These are phyloP conservation scores for Hippoglossus stenolepis DNA, from an alignment of 2,113 vertebrate genomes.

Conservation along the genomic window DNA sequence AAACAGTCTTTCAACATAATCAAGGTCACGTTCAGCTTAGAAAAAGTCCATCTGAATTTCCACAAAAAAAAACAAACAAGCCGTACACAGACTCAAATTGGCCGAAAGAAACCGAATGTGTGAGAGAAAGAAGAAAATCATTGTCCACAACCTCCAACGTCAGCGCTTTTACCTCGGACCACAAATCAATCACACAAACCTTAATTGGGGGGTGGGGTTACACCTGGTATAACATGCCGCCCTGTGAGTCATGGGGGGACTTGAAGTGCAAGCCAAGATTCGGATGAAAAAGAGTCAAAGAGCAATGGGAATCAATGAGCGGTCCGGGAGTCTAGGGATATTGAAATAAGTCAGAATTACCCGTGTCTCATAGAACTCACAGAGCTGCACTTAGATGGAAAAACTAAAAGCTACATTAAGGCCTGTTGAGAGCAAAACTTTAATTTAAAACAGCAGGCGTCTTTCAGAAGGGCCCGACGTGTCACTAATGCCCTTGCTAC, in stretches of 20 bases:
- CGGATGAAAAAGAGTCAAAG: slow-evolving; percentile 33
- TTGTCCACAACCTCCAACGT: not conserved
- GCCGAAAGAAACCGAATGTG: not conserved
- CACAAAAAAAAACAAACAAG: not conserved
- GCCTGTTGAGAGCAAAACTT: not conserved
- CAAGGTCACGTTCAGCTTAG: slow-evolving; percentile 18
- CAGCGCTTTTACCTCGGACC: slow-evolving; percentile 16
- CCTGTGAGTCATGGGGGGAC: slow-evolving; percentile 40
- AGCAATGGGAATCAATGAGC: slow-evolving; percentile 62
- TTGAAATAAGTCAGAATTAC: slow-evolving; percentile 57
- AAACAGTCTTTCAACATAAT: not conserved
- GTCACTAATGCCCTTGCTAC: not conserved
- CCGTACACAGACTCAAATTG: not conserved
- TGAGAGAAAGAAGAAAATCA: slow-evolving; percentile 7
- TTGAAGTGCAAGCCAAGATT: slow-evolving; percentile 28
- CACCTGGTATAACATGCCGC: slow-evolving; percentile 18
- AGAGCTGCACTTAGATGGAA: slow-evolving; percentile 8
- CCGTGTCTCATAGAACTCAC: slow-evolving; percentile 20
- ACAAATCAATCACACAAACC: slow-evolving; percentile 48
- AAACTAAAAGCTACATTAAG: slow-evolving; percentile 30
- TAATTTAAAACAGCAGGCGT: slow-evolving; percentile 3
- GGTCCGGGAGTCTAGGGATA: slow-evolving; percentile 40
- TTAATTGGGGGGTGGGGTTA: slow-evolving; percentile 51
- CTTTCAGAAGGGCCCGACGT: not conserved
- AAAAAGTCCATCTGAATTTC: slow-evolving; percentile 20